Evolutionary conservation across 1,140 invertebrate genomes (phyloP), one percentile per base, ranked within the genome.

Genomic region (Caenorhabditis remanei): DNA sequence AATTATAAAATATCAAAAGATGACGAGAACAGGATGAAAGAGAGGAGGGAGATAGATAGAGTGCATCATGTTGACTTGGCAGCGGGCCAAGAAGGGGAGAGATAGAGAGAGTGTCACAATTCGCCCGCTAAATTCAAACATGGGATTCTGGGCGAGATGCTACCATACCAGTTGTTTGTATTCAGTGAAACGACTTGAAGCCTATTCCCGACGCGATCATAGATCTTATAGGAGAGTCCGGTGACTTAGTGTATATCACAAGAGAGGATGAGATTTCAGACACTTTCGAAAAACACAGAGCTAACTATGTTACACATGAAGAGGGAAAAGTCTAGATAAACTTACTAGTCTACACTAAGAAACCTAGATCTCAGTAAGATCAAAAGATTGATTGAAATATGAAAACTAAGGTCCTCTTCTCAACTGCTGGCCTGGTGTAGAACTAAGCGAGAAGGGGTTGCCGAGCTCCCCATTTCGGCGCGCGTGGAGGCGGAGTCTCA

Each of bases 121-220:
- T 55, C 46, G 46, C 85, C 63, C 85, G 85, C 63, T 1, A 85
- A 85, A 79, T 85, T 85, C 67, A 67, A 85, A 85, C 41, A 79
- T 13, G 46, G 24, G 71, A n/a, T n/a, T 58, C 67, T 46, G 46
- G 41, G 2, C 7, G 6, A 40, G 63, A 67, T 9, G 9, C 40
- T 67, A 67, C 40, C 40, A 67, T 67, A 67, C 40, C 40, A 67
- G 63, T 67, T 67, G 24, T 67, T 67, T 67, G 63, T 67, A 32
- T 40, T 67, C 21, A 41, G 63, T 40, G 3, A 40, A 21, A 67
- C 24, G 40, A 7, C 63, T 67, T 41, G 41, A 11, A 41, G 21
- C 24, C 40, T 32, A 32, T 41, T 14, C 19, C 11, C 24, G 5
- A 11, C 13, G 63, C 13, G 32, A 40, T 67, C 21, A 9, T 67